A percentile compares a stretch with the other conserved stretches of the same genome.
Evolutionary conservation across 2,113 vertebrate species (phyloP).

Genomic region (Rhombomys opimus): DNA sequence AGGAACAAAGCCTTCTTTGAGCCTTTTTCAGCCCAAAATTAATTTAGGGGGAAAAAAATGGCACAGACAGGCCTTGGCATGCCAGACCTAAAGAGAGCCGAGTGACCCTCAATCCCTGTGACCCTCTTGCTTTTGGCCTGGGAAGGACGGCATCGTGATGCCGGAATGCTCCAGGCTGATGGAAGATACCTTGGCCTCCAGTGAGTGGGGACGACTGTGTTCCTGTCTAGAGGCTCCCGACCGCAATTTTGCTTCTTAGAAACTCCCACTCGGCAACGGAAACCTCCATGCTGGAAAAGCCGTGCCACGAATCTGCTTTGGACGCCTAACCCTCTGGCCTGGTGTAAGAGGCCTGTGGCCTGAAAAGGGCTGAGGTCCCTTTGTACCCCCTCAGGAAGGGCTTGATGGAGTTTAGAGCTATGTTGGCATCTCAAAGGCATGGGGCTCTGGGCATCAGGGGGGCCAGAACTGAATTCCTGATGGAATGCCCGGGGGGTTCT

Average conservation of each 20-base stretch:
- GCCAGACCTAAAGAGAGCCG: conserved; percentile 75
- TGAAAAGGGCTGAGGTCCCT: not conserved
- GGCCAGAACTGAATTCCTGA: not conserved
- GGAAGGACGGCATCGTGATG: not conserved
- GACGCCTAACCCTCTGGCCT: not conserved
- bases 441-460: not conserved
- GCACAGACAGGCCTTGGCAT: conserved; percentile 78
- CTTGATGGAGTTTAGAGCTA: not conserved
- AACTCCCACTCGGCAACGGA: not conserved
- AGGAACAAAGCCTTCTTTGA: conserved; percentile 89
- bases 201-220: not conserved
- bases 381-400: not conserved
- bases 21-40: conserved; percentile 87
- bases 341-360: not conserved
- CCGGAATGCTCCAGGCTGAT: not conserved
- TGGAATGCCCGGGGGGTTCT: not conserved
- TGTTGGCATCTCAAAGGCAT: not conserved
- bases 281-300: not conserved
- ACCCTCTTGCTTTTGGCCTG: not conserved
- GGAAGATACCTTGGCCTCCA: not conserved
- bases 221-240: not conserved
- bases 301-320: not conserved
- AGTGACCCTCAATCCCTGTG: conserved; percentile 79
- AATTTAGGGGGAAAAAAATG: conserved; percentile 79
- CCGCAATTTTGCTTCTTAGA: not conserved